Conservation (phyloP, 2,113 vertebrate species). For the Mungos mungo region DNA sequence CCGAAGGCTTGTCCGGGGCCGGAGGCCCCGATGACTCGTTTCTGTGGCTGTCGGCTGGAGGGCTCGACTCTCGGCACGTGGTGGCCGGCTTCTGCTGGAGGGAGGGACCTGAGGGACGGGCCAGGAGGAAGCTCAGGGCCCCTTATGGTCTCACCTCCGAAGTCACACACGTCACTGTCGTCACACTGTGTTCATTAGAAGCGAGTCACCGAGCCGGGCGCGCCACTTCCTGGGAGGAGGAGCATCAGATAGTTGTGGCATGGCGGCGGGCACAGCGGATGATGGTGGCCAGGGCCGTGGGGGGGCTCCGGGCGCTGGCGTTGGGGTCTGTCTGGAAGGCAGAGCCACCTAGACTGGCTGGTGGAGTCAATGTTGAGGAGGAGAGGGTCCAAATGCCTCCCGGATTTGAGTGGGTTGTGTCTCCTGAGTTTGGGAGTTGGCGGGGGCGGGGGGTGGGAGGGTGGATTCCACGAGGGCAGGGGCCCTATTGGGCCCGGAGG, state of each 20-base stretch:
- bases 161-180: neutral
- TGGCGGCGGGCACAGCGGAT: fast-evolving
- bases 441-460: too few species aligned
- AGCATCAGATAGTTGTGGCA: fast-evolving
- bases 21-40: fast-evolving
- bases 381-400: too few species aligned
- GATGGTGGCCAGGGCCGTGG: fast-evolving
- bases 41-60: neutral
- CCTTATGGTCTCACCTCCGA: neutral
- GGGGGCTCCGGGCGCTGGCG: fast-evolving
- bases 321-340: neutral
- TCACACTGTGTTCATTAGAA: neutral
- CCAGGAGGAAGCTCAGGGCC: neutral
- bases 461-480: neutral
- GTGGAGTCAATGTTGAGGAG: neutral
- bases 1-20: neutral
- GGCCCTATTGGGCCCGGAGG: too few species aligned
- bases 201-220: neutral
- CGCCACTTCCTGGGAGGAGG: neutral
- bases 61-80: neutral
- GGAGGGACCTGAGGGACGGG: neutral
- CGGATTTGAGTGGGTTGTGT: neutral
- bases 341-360: neutral
- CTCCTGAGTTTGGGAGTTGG: neutral
- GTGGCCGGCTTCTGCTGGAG: neutral